These are phyloP conservation scores for Gambusia holbrooki DNA, from an alignment of 2,113 vertebrate genomes.

Conservation along the genomic window DNA sequence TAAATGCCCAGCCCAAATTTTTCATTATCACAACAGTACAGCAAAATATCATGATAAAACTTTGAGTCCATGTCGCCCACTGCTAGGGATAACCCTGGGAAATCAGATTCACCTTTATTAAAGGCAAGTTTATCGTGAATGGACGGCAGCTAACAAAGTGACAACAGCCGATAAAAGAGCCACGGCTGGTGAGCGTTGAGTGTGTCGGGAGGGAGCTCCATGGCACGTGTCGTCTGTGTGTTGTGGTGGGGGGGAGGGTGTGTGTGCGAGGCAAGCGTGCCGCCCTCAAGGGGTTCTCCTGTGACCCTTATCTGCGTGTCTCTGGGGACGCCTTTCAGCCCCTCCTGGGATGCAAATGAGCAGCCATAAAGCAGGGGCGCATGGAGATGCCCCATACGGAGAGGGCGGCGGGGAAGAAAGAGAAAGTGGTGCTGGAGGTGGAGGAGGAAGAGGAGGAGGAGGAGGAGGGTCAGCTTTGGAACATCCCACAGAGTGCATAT, in stretches of 20 bases:
- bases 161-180: neutral
- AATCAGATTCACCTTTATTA: neutral
- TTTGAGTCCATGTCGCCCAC: no score
- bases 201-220: constrained; percentile 18
- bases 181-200: neutral
- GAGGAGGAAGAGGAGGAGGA: constrained; percentile 2
- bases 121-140: neutral
- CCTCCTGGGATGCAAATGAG: constrained; percentile 76
- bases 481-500: neutral
- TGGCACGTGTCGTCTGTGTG: constrained; percentile 72
- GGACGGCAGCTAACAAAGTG: neutral
- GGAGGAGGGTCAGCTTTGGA: neutral
- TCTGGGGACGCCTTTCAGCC: constrained; percentile 61
- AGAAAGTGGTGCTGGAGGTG: constrained; percentile 23
- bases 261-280: constrained; percentile 56
- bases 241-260: constrained; percentile 12
- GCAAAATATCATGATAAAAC: no score
- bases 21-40: no score
- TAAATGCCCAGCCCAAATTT: no score
- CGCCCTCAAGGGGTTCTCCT: constrained; percentile 69
- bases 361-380: constrained; percentile 52
- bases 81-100: neutral
- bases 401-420: constrained; percentile 52
- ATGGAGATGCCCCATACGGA: constrained; percentile 29
- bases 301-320: constrained; percentile 74